phyloP scores from a whole-genome alignment of 2,888 invertebrate genomes.

The Coecobrya sp. region DNA sequence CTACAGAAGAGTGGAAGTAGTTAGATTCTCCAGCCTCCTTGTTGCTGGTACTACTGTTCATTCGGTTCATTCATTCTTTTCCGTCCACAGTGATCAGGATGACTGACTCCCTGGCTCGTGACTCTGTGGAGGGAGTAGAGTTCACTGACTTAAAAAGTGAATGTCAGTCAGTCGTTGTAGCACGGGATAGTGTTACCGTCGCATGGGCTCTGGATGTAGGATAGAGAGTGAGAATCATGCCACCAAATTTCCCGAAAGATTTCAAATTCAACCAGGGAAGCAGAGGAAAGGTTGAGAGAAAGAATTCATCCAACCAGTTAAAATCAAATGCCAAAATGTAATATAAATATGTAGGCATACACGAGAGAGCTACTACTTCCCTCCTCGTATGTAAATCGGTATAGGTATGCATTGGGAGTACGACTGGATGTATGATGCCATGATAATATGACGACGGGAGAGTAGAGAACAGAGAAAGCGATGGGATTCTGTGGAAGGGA shows the following conservation, averaged over 20 bases:
- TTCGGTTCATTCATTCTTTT: not conserved
- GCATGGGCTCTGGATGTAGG: not conserved
- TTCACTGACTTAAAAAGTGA: conserved; percentile 46
- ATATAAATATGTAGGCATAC: conserved; percentile 28
- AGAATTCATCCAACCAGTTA: conserved; percentile 41
- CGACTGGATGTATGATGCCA: not conserved
- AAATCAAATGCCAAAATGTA: conserved; percentile 54
- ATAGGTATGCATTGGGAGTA: not conserved
- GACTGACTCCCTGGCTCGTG: conserved; percentile 1
- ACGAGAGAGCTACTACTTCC: not conserved
- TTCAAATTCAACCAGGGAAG: conserved; percentile 30
- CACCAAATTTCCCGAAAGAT: conserved; percentile 57
- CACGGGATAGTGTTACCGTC: not conserved
- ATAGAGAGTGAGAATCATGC: conserved; percentile 36
- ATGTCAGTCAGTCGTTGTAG: conserved; percentile 33
- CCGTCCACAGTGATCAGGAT: not conserved
- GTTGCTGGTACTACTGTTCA: not conserved
- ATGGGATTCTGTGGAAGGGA: not conserved
- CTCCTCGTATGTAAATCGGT: not conserved
- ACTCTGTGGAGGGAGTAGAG: not conserved
- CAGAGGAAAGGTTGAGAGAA: not conserved
- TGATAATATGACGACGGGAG: not conserved
- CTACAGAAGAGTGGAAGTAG: not conserved
- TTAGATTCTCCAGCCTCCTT: not conserved
- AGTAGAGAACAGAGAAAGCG: not conserved